Base-by-base conservation (phyloP, 2,888 invertebrate species). In the Oligia latruncula region DNA sequence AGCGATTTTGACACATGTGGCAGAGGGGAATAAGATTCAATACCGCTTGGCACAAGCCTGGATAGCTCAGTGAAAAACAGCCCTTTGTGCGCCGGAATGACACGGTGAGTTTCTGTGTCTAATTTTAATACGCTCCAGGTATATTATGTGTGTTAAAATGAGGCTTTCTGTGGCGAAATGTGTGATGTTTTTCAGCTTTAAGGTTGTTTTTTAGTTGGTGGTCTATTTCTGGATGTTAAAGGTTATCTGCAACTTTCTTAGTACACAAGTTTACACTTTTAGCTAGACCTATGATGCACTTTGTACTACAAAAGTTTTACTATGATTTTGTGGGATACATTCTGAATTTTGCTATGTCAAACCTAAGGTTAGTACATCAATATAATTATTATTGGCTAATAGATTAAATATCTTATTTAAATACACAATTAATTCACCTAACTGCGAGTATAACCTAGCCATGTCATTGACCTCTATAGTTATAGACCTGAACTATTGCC, bases 1-100 rank as follows among this genome's bases (percentile, higher is more conserved):
- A 82, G 90, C 92, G 93, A 94, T 93, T 94, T 91, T 95, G 93
- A 96, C 96, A 95, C 96, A 96, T 96, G 96, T 96, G 95, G 96
- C 95, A 90, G 90, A 93, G 92, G 86, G 95, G 95, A 88, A 94
- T 95, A 95, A 94, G 95, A 94, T 96, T 95, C 92, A 93, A 95
- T 93, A 95, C 94, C 86, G 96, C 95, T 94, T 96, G 96, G 96
- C 96, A 95, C 89, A 95, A 95, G 95, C 96, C 96, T 89, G 96
- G 96, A 93, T 96, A 96, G 96, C 93, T 94, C 86, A 89, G 90
- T 91, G 91, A 91, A 88, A 80, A 89, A 88, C 89, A 92, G 90
- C 88, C 91, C 94, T 92, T 94, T 94, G 95, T 95, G 92, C 92
- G 93, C 90, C 94, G 95, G 92, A 95, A 96, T 96, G 96, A 95